Base-by-base conservation (phyloP, 2,113 vertebrate genomes). In the Galbula dea region DNA sequence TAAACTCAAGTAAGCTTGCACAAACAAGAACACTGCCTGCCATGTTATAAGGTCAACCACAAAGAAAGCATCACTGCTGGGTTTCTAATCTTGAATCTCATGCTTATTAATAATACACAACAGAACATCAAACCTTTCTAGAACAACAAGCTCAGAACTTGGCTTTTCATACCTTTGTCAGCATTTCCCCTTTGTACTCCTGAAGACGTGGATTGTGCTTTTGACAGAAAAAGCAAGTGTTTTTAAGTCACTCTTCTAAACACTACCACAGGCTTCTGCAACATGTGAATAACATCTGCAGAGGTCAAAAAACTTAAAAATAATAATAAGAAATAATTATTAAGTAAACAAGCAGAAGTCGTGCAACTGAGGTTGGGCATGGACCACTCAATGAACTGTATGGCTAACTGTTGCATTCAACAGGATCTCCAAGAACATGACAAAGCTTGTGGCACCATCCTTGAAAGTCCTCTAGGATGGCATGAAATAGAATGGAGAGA, bases 81-180 rank as follows among this genome's bases (percentile, higher is more conserved):
- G 30, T 88, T 94, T 92, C 89, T 92, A 93, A 86, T 86, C 11
- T 76, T 57, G 73, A 88, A 81, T 73, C 73, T 92, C 15, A 7
- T 74, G 87, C 58, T 96, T 75, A 96, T 96, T 91, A 96, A 93
- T 94, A 94, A 95, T 92, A 86, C 51, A 95, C 43, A 92, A 86
- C 34, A 91, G 46, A 94, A 83, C 39, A 91, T 76, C 76, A 94
- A 95, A 93, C 32, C 66, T 88, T 89, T 86, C 88, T 86, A 74
- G 91, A 96, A 82, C 75, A 94, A 93, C 49, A 95, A 83, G 54
- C n/a, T 29, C 51, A 78, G 76, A 94, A 90, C 68, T 93, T 76
- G 85, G 46, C 78, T 89, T 85, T n/a, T 84, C 83, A 87, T 86
- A 91, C 23, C n/a, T 89, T 65, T 95, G 83, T 94, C 82, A 94